phyloP scores from a whole-genome alignment of 1,140 invertebrate genomes.

The Heliconius nattereri region DNA sequence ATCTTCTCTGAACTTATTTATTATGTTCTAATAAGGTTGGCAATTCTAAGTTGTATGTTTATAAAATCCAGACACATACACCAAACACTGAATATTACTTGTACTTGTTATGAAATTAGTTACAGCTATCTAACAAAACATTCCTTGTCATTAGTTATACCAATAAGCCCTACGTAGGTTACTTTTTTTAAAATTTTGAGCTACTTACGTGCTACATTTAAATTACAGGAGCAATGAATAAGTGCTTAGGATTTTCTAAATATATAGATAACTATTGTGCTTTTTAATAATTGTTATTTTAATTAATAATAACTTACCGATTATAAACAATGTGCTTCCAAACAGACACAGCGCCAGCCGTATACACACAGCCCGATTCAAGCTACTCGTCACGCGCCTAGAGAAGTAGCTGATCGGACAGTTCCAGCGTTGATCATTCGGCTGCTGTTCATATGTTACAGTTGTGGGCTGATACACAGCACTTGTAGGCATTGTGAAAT shows the following conservation, averaged over 20 bases:
- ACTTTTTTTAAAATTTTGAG: neutral
- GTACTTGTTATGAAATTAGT: neutral
- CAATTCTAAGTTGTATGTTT: neutral
- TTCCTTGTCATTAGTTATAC: neutral
- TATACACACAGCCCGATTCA: slow-evolving; percentile 76
- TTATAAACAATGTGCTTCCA: slow-evolving; percentile 69
- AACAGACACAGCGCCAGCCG: slow-evolving; percentile 66
- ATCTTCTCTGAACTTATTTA: too few relatives aligned
- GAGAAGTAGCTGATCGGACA: slow-evolving; percentile 83
- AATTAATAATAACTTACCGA: slow-evolving; percentile 56
- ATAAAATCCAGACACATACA: neutral
- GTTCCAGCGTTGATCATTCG: slow-evolving; percentile 77
- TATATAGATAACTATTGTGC: neutral
- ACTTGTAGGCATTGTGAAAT: slow-evolving; percentile 82
- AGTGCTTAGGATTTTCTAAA: neutral
- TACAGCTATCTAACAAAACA: neutral
- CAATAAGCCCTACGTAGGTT: neutral
- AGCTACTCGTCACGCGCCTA: slow-evolving; percentile 78
- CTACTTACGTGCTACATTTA: neutral
- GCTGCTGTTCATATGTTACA: slow-evolving; percentile 85
- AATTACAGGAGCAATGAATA: too few relatives aligned
- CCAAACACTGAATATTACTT: neutral
- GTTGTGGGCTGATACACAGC: slow-evolving; percentile 88
- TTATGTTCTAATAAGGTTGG: neutral
- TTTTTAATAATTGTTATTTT: neutral